Evolutionary conservation across 92 coral and sea anemone species (phyloP), one percentile per base, ranked within the genome.

Genomic region (Umimayanthus chanpuru): DNA sequence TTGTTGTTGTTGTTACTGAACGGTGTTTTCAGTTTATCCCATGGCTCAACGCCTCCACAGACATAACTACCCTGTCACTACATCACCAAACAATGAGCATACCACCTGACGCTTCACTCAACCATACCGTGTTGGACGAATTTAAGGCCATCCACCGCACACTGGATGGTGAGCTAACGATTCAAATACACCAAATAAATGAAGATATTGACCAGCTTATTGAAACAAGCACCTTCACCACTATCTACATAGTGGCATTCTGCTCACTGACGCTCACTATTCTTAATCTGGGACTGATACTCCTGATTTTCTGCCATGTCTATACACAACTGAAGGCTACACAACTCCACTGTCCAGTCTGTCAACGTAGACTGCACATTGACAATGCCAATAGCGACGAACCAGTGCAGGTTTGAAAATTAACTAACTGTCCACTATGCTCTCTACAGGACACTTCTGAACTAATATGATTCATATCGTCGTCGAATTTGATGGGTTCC

Each of bases 1-100:
- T n/a, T n/a, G n/a, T n/a, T n/a, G n/a, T n/a, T n/a, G n/a, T n/a
- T n/a, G n/a, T n/a, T n/a, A n/a, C n/a, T n/a, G n/a, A n/a, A n/a
- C n/a, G n/a, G n/a, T 67, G 67, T 88, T 29, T 92, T 12, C 73
- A 49, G 64, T 88, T 81, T 40, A 78, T 92, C 15, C 89, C 83
- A 0, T 90, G 92, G 94, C 50, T 64, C 8, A 26, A 23, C 15
- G 82, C 56, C 6, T n/a, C 82, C 0, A 12, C 9, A 4, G 82
- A 79, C 21, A 55, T 5, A 11, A 18, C 82, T 1, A 6, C 41
- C n/a, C 66, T 79, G 21, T 1, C 25, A 9, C 40, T 79, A 0
- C 82, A 79, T 55, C 82, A 79, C 41, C 38, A 79, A 49, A 79
- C 39, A 0, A 66, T 92, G 23, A 55, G 73, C 4, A 29, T 85